Percentiles rank a stretch among this genome's conserved stretches.
Conservation (phyloP, 2,113 vertebrate genomes). For the Hippocampus barbouri region DNA sequence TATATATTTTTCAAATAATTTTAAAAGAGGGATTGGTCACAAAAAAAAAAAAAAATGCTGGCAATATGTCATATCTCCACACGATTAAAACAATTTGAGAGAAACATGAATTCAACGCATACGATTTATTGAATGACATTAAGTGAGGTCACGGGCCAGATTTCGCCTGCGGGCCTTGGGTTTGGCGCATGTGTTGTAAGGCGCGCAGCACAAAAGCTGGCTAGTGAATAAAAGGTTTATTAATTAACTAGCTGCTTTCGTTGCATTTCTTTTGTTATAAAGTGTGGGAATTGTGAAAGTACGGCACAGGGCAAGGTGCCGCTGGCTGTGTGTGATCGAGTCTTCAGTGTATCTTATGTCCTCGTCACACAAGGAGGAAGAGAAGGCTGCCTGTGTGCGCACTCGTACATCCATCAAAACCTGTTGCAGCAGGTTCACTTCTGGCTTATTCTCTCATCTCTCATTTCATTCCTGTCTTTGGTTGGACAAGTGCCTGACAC, state of each 20-base stretch:
- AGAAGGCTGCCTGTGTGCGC: conserved; percentile 49
- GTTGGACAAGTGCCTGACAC: conserved; percentile 48
- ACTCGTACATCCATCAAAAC: conserved; percentile 57
- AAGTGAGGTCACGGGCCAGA: too few relatives aligned
- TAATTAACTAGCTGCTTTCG: neutral
- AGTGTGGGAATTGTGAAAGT: conserved; percentile 37
- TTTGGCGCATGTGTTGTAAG: neutral
- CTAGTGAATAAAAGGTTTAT: neutral
- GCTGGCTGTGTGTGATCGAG: conserved; percentile 45
- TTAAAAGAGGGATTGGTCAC: too few relatives aligned
- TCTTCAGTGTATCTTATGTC: conserved; percentile 57
- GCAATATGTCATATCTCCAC: too few relatives aligned
- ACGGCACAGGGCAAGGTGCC: conserved; percentile 27
- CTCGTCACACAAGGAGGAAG: conserved; percentile 50
- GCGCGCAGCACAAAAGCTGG: neutral
- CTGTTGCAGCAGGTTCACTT: conserved; percentile 67
- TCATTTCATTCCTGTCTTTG: conserved; percentile 52
- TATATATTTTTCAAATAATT: too few relatives aligned
- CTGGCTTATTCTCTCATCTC: conserved; percentile 44
- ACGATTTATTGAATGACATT: too few relatives aligned
- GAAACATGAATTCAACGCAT: too few relatives aligned
- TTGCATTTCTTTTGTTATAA: neutral
- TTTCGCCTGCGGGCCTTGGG: too few relatives aligned
- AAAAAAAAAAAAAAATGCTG: too few relatives aligned
- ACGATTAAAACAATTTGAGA: too few relatives aligned